Percentiles rank a stretch among this genome's conserved stretches.
Evolutionary conservation across 2,113 vertebrate genomes (phyloP).

Genomic region (Triplophysa siluroides): DNA sequence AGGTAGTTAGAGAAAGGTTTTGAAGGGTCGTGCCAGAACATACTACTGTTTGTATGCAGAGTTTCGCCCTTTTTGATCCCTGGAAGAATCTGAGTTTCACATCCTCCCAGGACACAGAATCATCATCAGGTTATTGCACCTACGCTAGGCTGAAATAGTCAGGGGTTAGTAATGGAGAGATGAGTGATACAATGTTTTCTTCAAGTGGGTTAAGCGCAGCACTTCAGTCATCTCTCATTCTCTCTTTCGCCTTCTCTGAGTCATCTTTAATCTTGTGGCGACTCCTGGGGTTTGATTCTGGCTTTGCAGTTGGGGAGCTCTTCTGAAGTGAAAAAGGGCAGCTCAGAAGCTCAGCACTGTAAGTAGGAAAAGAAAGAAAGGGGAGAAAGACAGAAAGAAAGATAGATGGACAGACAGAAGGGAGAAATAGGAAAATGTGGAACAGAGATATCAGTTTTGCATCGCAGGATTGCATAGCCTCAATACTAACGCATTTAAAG

Average conservation of each 20-base stretch:
- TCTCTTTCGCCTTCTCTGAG: slow-evolving; percentile 53
- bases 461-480: background rate
- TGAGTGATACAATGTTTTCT: slow-evolving; percentile 35
- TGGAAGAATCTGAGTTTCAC: slow-evolving; percentile 30
- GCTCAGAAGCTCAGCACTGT: slow-evolving; percentile 78
- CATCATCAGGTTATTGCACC: slow-evolving; percentile 23
- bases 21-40: slow-evolving; percentile 1
- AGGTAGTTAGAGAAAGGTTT: background rate
- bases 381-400: slow-evolving; percentile 36
- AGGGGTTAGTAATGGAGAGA: slow-evolving; percentile 27
- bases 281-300: slow-evolving; percentile 52
- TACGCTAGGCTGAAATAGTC: slow-evolving; percentile 27
- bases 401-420: slow-evolving; percentile 39
- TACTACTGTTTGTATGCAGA: slow-evolving; percentile 37
- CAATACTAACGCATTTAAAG: slow-evolving; percentile 32
- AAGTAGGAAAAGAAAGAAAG: slow-evolving; percentile 53
- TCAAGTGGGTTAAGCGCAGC: slow-evolving; percentile 33
- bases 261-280: slow-evolving; percentile 46
- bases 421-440: background rate
- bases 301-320: slow-evolving; percentile 49
- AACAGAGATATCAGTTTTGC: slow-evolving; percentile 20
- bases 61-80: slow-evolving; percentile 21
- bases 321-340: slow-evolving; percentile 58
- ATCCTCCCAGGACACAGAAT: background rate
- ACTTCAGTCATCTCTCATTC: slow-evolving; percentile 41